phyloP scores from a whole-genome alignment of 2,888 invertebrate genomes.

The Heliconius ethilla region DNA sequence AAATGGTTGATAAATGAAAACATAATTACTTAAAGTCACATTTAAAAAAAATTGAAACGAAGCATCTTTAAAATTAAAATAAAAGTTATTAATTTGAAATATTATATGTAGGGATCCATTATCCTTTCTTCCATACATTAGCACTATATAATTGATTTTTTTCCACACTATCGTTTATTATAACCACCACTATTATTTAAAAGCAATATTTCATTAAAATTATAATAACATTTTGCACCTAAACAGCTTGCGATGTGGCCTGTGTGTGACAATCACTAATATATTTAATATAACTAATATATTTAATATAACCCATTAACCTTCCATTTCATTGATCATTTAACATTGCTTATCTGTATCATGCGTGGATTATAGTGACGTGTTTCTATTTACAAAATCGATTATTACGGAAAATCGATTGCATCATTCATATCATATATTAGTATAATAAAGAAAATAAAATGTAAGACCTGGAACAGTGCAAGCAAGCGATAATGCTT shows the following conservation, averaged over 20 bases:
- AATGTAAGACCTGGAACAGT: too few relatives aligned
- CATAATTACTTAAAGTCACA: not conserved
- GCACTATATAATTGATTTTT: not conserved
- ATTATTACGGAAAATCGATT: not conserved
- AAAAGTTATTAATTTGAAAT: not conserved
- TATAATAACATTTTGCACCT: conserved; percentile 9
- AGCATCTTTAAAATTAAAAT: not conserved
- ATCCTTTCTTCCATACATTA: not conserved
- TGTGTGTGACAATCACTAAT: conserved; percentile 19
- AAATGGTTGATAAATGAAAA: conserved; percentile 2
- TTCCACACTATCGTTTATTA: not conserved
- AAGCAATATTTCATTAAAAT: conserved; percentile 8
- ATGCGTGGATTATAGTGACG: conserved; percentile 41
- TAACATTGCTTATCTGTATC: conserved; percentile 42
- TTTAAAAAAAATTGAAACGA: too few relatives aligned
- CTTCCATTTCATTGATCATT: conserved; percentile 33
- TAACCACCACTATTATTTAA: not conserved
- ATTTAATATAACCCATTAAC: conserved; percentile 13
- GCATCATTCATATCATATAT: too few relatives aligned
- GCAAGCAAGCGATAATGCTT: too few relatives aligned
- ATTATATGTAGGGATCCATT: not conserved
- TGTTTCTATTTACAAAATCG: conserved; percentile 8
- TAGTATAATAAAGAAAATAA: too few relatives aligned
- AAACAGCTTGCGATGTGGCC: conserved; percentile 31
- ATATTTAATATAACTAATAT: not conserved